Percentiles rank a stretch among this genome's conserved stretches.
Conservation (phyloP, 2,797 vertebrate genomes). For the Tadarida brasiliensis region DNA sequence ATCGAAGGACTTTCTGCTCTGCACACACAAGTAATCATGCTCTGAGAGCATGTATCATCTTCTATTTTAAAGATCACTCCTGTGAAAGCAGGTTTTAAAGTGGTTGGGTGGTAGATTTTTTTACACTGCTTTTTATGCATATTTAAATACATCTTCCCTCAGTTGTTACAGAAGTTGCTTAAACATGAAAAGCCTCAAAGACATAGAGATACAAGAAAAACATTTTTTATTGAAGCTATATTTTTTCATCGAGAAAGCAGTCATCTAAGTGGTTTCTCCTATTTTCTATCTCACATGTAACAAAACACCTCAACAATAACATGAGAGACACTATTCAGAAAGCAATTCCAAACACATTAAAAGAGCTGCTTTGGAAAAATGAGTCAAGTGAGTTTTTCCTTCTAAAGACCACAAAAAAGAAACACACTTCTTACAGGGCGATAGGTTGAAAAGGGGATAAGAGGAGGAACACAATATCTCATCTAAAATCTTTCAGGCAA, state of each 20-base stretch:
- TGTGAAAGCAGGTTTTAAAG: conserved; percentile 35
- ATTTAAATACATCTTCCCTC: conserved; percentile 64
- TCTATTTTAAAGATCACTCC: conserved; percentile 62
- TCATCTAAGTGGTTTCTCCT: conserved; percentile 80
- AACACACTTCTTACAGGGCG: conserved; percentile 74
- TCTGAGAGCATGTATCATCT: background rate
- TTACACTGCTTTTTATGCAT: conserved; percentile 59
- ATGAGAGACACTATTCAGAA: conserved; percentile 83
- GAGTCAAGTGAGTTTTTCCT: conserved; percentile 78
- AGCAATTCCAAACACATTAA: conserved; percentile 85
- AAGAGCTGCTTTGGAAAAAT: conserved; percentile 83
- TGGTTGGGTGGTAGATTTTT: background rate
- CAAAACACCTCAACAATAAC: conserved; percentile 75
- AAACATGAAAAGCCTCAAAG: conserved; percentile 74
- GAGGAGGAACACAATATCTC: conserved; percentile 81
- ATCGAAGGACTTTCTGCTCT: conserved; percentile 24
- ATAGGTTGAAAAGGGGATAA: conserved; percentile 81
- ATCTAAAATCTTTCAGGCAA: conserved; percentile 86
- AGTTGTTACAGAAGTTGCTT: conserved; percentile 68
- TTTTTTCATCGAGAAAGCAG: conserved; percentile 79
- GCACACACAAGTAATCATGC: background rate
- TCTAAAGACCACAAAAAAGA: conserved; percentile 81
- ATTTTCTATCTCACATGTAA: conserved; percentile 82
- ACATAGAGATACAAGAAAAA: conserved; percentile 72
- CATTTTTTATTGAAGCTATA: conserved; percentile 74